A percentile compares a stretch with the other conserved stretches of the same genome.
Conservation (phyloP, 2,113 vertebrate species). For the Zootoca vivipara region DNA sequence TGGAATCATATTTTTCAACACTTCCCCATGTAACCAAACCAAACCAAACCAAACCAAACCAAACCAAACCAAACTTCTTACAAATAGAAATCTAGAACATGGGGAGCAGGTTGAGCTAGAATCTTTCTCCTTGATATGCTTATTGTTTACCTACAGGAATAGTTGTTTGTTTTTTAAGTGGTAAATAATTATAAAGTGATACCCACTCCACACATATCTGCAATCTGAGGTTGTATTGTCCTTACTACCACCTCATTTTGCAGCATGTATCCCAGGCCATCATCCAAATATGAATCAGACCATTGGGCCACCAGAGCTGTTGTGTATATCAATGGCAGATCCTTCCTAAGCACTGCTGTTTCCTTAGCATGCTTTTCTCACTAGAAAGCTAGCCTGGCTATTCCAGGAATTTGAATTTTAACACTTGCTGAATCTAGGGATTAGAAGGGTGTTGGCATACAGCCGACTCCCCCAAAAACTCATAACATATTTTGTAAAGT, state of each 20-base stretch:
- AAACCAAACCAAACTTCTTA: neutral
- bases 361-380: no score
- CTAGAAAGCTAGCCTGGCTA: no score
- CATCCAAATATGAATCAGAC: no score
- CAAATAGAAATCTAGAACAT: neutral
- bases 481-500: no score
- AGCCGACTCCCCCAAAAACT: no score
- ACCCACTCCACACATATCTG: neutral
- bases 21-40: neutral
- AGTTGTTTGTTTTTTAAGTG: neutral
- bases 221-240: neutral
- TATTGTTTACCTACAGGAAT: neutral
- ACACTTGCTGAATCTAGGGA: no score
- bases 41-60: no score
- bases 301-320: no score
- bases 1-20: neutral
- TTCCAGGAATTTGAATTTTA: no score
- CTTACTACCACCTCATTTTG: neutral
- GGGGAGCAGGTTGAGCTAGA: neutral
- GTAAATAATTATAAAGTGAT: neutral
- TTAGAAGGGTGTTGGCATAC: no score
- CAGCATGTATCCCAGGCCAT: neutral
- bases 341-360: no score
- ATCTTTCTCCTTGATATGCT: neutral
- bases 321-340: no score